These are phyloP conservation scores for Phenganax marumi DNA, from an alignment of 92 coral and sea anemone species.

Conservation along the genomic window DNA sequence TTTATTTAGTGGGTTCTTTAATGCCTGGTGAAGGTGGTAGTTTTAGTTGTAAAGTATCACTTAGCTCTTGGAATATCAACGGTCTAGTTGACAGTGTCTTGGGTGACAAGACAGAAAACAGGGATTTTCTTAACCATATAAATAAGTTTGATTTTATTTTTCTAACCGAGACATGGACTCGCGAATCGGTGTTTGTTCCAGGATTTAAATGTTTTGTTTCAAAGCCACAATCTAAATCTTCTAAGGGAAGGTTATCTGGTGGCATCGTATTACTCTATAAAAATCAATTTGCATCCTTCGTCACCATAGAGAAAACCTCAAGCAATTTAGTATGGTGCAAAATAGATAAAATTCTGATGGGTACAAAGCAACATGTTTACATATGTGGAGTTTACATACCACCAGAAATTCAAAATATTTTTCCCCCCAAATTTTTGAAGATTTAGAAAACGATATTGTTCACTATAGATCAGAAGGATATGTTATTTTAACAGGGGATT, in stretches of 20 bases:
- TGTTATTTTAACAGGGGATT: constrained; percentile 51
- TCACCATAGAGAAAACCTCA: constrained; percentile 17
- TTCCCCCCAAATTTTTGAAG: constrained; percentile 42
- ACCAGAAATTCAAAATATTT: constrained; percentile 55
- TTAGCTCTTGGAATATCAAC: constrained; percentile 57
- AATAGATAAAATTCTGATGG: constrained; percentile 14
- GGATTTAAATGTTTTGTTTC: constrained; percentile 11
- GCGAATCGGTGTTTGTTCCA: not conserved
- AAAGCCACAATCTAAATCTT: not conserved
- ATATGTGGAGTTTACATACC: constrained; percentile 56
- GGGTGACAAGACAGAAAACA: constrained; percentile 43
- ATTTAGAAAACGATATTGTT: constrained; percentile 43
- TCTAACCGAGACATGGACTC: constrained; percentile 53
- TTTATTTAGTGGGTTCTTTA: not conserved
- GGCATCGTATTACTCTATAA: not conserved
- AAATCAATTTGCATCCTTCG: not conserved
- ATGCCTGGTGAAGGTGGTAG: not conserved
- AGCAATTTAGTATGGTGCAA: constrained; percentile 51
- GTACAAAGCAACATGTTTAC: constrained; percentile 45
- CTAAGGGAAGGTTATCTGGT: not conserved
- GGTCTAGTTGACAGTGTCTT: constrained; percentile 45
- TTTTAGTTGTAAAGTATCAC: constrained; percentile 18
- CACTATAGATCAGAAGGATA: constrained; percentile 41
- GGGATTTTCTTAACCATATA: constrained; percentile 40
- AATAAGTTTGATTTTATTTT: constrained; percentile 52